These are phyloP conservation scores for Nematolebias whitei DNA, from an alignment of 2,113 vertebrate genomes.

Conservation along the genomic window DNA sequence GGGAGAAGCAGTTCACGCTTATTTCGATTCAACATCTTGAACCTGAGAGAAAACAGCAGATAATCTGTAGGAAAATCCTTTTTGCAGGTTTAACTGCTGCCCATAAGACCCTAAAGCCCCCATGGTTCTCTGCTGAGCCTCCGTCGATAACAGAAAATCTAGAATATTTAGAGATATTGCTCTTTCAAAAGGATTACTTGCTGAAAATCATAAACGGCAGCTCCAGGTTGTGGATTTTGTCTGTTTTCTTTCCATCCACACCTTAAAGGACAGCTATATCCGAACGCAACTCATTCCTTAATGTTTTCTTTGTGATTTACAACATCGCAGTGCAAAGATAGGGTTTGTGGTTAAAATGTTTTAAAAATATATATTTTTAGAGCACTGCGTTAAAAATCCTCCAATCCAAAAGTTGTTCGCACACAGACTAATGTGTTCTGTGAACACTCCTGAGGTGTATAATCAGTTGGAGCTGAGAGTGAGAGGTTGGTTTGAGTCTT, in stretches of 20 bases:
- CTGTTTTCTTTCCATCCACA: no score
- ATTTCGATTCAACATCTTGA: background rate
- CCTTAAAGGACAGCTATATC: no score
- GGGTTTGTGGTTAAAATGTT: no score
- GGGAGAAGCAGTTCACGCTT: background rate
- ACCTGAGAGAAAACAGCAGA: background rate
- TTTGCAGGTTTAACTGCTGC: background rate
- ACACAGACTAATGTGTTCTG: background rate
- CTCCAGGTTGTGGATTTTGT: no score
- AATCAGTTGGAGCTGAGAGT: background rate
- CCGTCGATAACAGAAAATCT: background rate
- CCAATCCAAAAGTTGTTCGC: background rate
- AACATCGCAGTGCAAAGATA: no score
- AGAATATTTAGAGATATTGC: background rate
- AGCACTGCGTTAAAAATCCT: background rate
- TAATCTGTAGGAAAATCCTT: background rate
- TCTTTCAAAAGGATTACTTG: background rate
- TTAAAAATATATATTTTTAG: background rate
- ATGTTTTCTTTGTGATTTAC: no score
- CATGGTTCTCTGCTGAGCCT: background rate
- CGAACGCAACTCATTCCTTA: no score
- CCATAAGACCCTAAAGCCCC: background rate
- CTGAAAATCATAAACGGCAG: background rate
- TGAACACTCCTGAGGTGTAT: background rate
- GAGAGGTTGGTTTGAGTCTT: conserved; percentile 3